A percentile compares a stretch with the other conserved stretches of the same genome.
These are phyloP conservation scores for Cyanoramphus novaezelandiae DNA, from an alignment of 2,113 vertebrate species.

Conservation along the genomic window DNA sequence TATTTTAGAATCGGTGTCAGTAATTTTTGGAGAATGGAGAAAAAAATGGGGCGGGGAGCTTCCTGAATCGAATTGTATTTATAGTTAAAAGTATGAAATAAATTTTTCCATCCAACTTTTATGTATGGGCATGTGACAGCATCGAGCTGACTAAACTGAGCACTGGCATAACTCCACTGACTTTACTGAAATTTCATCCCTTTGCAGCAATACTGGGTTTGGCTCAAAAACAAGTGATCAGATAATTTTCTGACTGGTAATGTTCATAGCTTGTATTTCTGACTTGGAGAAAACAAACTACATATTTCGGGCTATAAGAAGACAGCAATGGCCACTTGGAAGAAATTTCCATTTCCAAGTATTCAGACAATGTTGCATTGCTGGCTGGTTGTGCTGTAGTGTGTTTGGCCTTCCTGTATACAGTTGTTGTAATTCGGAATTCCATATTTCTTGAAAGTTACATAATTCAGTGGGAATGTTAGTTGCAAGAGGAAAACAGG, in stretches of 20 bases:
- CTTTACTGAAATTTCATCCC: conserved; percentile 64
- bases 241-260: conserved; percentile 38
- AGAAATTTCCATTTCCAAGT: neutral
- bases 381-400: neutral
- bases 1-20: neutral
- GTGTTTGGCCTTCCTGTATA: neutral
- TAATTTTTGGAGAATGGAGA: neutral
- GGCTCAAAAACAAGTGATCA: conserved; percentile 16
- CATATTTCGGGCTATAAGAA: conserved; percentile 2
- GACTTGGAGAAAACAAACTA: conserved; percentile 11
- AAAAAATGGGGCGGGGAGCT: neutral
- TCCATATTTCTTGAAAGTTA: neutral
- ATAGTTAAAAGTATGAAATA: conserved; percentile 22
- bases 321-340: neutral
- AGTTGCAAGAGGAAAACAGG: neutral
- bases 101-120: neutral
- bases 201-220: conserved; percentile 19
- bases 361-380: neutral
- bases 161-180: conserved; percentile 20
- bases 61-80: neutral
- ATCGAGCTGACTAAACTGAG: conserved; percentile 27
- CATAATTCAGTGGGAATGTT: rapidly evolving
- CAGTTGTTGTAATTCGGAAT: neutral
- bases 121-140: neutral
- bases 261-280: conserved; percentile 6